Conservation (phyloP, 2,113 vertebrate genomes). For the Smithornis capensis region DNA sequence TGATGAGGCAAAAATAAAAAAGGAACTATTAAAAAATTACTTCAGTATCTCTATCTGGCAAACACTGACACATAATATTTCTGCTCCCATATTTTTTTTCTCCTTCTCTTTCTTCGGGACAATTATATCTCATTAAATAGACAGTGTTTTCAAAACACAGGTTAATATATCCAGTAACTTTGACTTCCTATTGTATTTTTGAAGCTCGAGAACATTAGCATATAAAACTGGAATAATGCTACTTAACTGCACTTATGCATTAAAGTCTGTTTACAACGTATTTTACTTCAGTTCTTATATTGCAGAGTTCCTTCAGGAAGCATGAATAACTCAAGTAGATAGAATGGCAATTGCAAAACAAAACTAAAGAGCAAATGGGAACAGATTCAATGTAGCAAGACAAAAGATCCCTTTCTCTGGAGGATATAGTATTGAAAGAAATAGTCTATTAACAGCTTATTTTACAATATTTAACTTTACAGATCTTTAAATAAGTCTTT, state of each 20-base stretch:
- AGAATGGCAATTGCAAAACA: constrained; percentile 12
- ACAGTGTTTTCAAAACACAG: constrained; percentile 4
- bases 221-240: not conserved
- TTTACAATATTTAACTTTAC: constrained; percentile 12
- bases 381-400: not conserved
- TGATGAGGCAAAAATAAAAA: not conserved
- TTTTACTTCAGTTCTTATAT: not conserved
- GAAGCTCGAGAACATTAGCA: constrained; percentile 16
- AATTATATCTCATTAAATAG: constrained; percentile 34
- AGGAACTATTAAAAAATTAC: constrained; percentile 13
- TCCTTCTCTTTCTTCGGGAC: not conserved
- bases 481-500: constrained; percentile 24
- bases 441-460: not conserved
- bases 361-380: constrained; percentile 11
- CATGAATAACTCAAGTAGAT: constrained; percentile 15
- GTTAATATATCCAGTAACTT: constrained; percentile 28
- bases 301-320: not conserved
- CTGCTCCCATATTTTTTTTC: not conserved
- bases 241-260: not conserved
- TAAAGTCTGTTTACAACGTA: constrained; percentile 22
- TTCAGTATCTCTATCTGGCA: constrained; percentile 22
- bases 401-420: not conserved
- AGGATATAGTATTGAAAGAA: not conserved
- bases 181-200: not conserved
- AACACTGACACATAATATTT: not conserved